Conservation (phyloP, 1,140 invertebrate species). For the Procambarus clarkii region DNA sequence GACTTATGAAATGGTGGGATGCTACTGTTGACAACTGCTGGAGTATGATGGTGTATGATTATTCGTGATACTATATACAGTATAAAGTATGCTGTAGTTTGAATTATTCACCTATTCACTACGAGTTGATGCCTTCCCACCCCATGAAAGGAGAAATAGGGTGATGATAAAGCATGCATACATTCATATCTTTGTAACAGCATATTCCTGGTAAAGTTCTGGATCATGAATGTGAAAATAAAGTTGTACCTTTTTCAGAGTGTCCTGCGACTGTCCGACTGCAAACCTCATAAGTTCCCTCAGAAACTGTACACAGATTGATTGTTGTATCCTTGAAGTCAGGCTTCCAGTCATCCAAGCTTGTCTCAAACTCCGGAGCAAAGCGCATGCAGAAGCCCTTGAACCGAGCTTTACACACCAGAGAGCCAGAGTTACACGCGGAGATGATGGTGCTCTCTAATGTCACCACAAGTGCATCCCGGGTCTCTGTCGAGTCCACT, state of each 20-base stretch:
- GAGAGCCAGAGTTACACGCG: constrained; percentile 87
- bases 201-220: background rate
- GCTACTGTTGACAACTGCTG: no score
- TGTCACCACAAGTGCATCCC: constrained; percentile 94
- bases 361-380: constrained; percentile 97
- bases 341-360: constrained; percentile 97
- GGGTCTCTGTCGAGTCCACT: constrained; percentile 80
- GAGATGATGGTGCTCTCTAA: constrained; percentile 96
- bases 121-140: no score
- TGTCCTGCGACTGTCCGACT: constrained; percentile 86
- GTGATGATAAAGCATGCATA: no score
- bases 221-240: background rate
- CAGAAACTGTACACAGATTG: constrained; percentile 97
- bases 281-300: constrained; percentile 98
- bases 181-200: no score
- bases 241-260: constrained; percentile 64
- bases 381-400: constrained; percentile 82
- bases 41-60: no score
- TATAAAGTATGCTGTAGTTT: no score
- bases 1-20: no score
- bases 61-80: no score
- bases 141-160: no score
- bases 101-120: no score
- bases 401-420: constrained; percentile 85
- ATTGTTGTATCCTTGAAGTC: constrained; percentile 87